Evolutionary conservation across 2,888 invertebrate species (phyloP).

Genomic region (Trypoxylon attenuatum): DNA sequence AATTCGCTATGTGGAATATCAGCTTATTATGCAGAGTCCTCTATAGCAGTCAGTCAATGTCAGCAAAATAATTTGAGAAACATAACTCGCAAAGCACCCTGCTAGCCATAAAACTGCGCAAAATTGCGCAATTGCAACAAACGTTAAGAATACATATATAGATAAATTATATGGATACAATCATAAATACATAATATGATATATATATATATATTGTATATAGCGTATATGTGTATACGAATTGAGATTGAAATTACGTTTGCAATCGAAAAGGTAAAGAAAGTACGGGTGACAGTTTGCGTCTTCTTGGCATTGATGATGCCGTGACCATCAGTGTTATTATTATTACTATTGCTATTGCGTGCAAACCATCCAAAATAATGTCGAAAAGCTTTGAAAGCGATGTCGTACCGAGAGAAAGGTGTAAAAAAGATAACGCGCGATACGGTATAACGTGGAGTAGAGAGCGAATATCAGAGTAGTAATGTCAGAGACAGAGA

Average conservation of each 20-base stretch:
- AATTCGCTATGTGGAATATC: slow-evolving; percentile 57
- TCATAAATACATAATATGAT: slow-evolving; percentile 4
- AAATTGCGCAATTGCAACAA: slow-evolving; percentile 4
- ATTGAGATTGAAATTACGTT: slow-evolving; percentile 2
- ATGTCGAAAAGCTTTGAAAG: slow-evolving; percentile 62
- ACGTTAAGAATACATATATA: slow-evolving; percentile 4
- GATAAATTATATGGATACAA: background rate
- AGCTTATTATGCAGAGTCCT: slow-evolving; percentile 62
- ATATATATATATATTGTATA: background rate
- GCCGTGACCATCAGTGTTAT: slow-evolving; percentile 58
- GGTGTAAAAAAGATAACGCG: slow-evolving; percentile 46
- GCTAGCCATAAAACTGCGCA: slow-evolving; percentile 28
- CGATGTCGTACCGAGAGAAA: slow-evolving; percentile 63
- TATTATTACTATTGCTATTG: slow-evolving; percentile 61
- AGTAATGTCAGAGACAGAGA: background rate
- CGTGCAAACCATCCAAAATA: slow-evolving; percentile 64
- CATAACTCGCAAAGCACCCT: slow-evolving; percentile 31
- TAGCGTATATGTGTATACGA: slow-evolving; percentile 2
- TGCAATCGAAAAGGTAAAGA: slow-evolving; percentile 9
- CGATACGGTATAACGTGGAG: slow-evolving; percentile 15
- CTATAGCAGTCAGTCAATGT: slow-evolving; percentile 68
- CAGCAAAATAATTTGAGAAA: slow-evolving; percentile 29
- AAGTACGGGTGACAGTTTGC: slow-evolving; percentile 10
- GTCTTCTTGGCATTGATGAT: slow-evolving; percentile 48
- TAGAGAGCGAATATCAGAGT: slow-evolving; percentile 14